Evolutionary conservation across 2,113 vertebrate species (phyloP).

Genomic region (Charadrius vociferus): DNA sequence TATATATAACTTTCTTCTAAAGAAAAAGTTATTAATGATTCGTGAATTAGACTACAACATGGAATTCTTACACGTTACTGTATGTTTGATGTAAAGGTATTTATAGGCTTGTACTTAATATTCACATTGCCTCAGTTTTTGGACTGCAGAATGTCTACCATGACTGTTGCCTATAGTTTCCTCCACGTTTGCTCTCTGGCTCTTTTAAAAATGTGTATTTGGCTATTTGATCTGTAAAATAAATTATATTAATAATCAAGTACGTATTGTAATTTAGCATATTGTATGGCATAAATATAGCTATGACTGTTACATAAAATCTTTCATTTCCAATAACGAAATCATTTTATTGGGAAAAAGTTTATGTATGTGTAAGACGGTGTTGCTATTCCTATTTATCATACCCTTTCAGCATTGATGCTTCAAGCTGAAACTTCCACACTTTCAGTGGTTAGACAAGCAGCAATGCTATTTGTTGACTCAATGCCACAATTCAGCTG

Average conservation of each 20-base stretch:
- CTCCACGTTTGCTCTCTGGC: slow-evolving; percentile 52
- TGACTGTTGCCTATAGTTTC: slow-evolving; percentile 65
- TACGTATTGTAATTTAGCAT: slow-evolving; percentile 51
- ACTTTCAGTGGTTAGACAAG: not conserved
- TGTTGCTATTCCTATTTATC: not conserved
- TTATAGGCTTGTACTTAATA: slow-evolving; percentile 57
- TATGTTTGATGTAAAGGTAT: slow-evolving; percentile 65
- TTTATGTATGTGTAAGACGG: slow-evolving; percentile 9
- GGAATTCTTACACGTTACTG: slow-evolving; percentile 56
- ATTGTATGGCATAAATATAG: slow-evolving; percentile 34
- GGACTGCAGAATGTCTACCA: slow-evolving; percentile 56
- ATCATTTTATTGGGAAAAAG: not conserved
- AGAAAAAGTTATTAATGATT: slow-evolving; percentile 33
- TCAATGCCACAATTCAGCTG: not conserved
- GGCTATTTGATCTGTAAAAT: slow-evolving; percentile 63
- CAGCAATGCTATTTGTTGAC: not conserved
- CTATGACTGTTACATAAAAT: not conserved
- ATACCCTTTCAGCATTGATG: slow-evolving; percentile 9
- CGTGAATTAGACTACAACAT: slow-evolving; percentile 33
- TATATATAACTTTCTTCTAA: slow-evolving; percentile 55
- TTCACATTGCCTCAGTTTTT: slow-evolving; percentile 58
- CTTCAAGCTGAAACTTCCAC: not conserved
- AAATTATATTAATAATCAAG: slow-evolving; percentile 60
- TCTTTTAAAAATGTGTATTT: slow-evolving; percentile 57
- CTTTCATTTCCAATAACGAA: not conserved